These are phyloP conservation scores for Clarias magur DNA, from an alignment of 2,113 vertebrate genomes.

Conservation along the genomic window DNA sequence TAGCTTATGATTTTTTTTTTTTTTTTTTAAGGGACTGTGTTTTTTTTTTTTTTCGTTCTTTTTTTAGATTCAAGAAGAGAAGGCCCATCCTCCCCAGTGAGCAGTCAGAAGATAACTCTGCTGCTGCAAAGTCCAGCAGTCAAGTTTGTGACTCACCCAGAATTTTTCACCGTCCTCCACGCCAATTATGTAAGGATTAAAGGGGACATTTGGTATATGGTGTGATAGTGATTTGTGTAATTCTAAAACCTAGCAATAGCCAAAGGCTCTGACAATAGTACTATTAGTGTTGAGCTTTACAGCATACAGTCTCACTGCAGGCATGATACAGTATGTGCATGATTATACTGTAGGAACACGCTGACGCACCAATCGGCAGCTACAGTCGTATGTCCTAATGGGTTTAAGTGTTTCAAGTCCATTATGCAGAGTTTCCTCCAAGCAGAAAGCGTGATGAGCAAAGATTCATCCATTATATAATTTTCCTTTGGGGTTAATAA, in stretches of 20 bases:
- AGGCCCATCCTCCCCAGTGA: constrained; percentile 84
- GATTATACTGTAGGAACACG: background rate
- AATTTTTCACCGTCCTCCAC: constrained; percentile 96
- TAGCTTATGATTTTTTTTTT: background rate
- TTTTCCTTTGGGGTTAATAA: no score
- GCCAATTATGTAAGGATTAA: constrained; percentile 89
- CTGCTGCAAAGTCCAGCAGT: constrained; percentile 96
- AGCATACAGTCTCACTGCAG: background rate
- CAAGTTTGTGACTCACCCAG: constrained; percentile 96
- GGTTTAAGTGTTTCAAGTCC: background rate
- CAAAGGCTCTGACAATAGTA: background rate
- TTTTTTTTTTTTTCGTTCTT: constrained; percentile 42
- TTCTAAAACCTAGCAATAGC: background rate
- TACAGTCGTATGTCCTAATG: background rate
- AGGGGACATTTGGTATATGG: background rate
- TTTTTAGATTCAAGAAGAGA: constrained; percentile 81
- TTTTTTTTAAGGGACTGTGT: background rate
- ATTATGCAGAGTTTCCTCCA: background rate
- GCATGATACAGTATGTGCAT: background rate
- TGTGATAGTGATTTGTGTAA: background rate
- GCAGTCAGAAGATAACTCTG: constrained; percentile 88
- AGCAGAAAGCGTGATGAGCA: background rate
- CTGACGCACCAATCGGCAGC: background rate
- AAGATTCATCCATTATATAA: background rate
- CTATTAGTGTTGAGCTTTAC: background rate